Percentiles rank a stretch among this genome's conserved stretches.
phyloP scores from a whole-genome alignment of 2,888 invertebrate genomes.

The Sphecodes monilicornis region DNA sequence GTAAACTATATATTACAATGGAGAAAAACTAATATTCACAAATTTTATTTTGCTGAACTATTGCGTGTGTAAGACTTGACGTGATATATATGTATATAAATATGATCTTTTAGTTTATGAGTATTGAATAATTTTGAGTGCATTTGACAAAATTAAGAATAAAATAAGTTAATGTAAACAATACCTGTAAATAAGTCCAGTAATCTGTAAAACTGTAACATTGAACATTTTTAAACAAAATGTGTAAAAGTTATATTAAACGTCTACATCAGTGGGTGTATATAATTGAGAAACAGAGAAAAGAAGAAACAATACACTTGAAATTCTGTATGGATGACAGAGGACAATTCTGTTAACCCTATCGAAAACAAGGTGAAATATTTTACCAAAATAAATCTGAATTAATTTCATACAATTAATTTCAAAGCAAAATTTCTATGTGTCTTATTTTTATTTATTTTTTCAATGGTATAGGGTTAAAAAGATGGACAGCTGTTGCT shows the following conservation, averaged over 20 bases:
- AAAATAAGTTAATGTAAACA: constrained; percentile 44
- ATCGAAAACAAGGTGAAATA: constrained; percentile 75
- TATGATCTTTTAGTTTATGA: constrained; percentile 57
- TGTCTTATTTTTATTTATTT: neutral
- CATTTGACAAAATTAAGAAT: constrained; percentile 50
- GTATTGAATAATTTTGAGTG: constrained; percentile 59
- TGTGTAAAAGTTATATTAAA: constrained; percentile 79
- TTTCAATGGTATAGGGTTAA: constrained; percentile 70
- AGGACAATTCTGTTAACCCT: constrained; percentile 82
- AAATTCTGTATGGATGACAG: constrained; percentile 81
- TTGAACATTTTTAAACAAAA: constrained; percentile 74
- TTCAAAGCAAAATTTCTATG: neutral
- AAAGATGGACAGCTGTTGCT: constrained; percentile 82
- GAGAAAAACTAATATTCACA: constrained; percentile 41
- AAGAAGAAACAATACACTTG: constrained; percentile 73
- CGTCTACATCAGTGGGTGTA: constrained; percentile 77
- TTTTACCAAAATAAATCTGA: neutral
- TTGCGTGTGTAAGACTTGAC: constrained; percentile 49
- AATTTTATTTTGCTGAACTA: constrained; percentile 62
- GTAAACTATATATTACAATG: constrained; percentile 40
- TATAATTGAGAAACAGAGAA: constrained; percentile 74
- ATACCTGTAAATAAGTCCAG: constrained; percentile 57
- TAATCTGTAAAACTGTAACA: constrained; percentile 56
- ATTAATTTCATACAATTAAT: neutral
- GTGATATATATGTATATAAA: constrained; percentile 46